Base-by-base conservation (phyloP, 2,113 vertebrate species). In the Thymallus thymallus region DNA sequence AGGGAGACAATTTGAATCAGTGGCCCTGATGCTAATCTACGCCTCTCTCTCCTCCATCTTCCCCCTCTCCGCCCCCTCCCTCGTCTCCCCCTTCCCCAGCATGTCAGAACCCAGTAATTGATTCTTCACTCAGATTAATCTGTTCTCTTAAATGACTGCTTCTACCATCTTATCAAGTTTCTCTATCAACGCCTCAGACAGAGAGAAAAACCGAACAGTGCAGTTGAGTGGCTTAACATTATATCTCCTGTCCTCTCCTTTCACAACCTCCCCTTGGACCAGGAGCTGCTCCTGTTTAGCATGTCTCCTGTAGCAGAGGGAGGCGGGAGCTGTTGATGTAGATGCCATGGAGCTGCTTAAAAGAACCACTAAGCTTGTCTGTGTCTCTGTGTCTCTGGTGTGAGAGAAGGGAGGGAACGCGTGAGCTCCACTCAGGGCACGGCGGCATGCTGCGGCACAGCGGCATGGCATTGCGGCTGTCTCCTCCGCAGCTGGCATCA, bases 1-100 rank as follows among this genome's bases (percentile, higher is more conserved):
- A 86, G 75, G 64, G 82, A 84, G 80, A 88, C 73, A 83, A 41
- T 86, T 83, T 79, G 74, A 90, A 79, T 89, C 79, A 79, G 78
- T 73, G 78, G 82, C 86, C 61, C 70, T 46, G 68, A 66, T 56
- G 80, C 73, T 88, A 82, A 87, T 85, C 77, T 68, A 69, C 62
- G 48, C 41, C 68, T 79, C 73, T 78, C 62, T 77, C 68, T 74
- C 73, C 77, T 56, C 41, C 63, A 77, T 73, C 79, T 64, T 76
- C 68, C 74, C 70, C 76, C 61, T 69, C 71, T 4, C 76, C 62
- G 66, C 58, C 56, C 20, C n/a, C n/a, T 60, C 76, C 72, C 74
- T 62, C 66, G 9, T 14, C 45, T 55, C 41, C 68, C 80, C 75
- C 79, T 65, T 76, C 68, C 76, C 71, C 75, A 61, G 81, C 69